Percentiles rank a stretch among this genome's conserved stretches.
These are phyloP conservation scores for Mantis religiosa DNA, from an alignment of 2,888 invertebrate species.

Conservation along the genomic window DNA sequence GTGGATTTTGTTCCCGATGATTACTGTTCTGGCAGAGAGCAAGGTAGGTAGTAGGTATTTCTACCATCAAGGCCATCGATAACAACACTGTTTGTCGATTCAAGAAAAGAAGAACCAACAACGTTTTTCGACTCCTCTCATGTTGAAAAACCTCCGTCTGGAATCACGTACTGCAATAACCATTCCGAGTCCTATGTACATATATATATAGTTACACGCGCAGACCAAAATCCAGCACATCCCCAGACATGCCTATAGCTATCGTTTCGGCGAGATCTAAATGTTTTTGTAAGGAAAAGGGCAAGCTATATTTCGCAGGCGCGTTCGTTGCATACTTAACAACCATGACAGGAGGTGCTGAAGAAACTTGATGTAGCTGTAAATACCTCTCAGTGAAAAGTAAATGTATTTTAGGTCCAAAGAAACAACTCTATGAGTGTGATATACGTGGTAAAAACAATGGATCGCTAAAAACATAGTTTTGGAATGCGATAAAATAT, in stretches of 20 bases:
- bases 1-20: background rate
- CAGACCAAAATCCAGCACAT: background rate
- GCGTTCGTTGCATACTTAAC: background rate
- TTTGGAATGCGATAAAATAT: too few species aligned
- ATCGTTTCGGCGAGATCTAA: background rate
- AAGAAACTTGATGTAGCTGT: too few species aligned
- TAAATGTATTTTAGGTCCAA: too few species aligned
- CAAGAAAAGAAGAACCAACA: background rate
- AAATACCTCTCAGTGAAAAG: too few species aligned
- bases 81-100: slow-evolving; percentile 5
- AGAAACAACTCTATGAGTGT: too few species aligned
- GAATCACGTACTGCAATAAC: background rate
- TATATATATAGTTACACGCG: background rate
- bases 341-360: background rate
- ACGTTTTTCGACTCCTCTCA: background rate
- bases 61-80: background rate
- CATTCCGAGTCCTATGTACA: background rate
- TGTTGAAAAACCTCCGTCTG: background rate
- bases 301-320: background rate
- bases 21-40: background rate
- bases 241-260: background rate
- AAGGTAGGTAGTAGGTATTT: background rate
- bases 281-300: background rate
- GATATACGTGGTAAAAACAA: too few species aligned
- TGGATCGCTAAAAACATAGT: too few species aligned